Evolutionary conservation across 2,113 vertebrate species (phyloP), one percentile per base, ranked within the genome.

Genomic region (Dasyornis broadbenti): DNA sequence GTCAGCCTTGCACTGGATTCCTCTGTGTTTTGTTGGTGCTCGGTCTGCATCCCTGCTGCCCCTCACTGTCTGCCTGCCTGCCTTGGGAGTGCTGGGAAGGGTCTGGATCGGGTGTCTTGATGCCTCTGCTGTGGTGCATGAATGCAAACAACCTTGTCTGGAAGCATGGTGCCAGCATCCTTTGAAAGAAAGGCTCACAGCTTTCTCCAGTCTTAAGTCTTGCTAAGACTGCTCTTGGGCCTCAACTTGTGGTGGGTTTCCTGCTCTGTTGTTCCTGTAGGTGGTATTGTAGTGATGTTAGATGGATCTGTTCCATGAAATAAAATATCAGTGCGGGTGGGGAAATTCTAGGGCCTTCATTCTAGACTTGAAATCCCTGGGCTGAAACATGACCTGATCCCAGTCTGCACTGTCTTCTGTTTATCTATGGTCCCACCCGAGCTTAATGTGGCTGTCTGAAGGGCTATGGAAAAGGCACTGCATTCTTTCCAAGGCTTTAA

Each of bases 111-210:
- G 31, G 31, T 64, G 91, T 76, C 95, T 83, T 70, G 91, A 14
- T 80, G 95, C 61, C 80, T 69, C 93, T 59, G 84, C 88, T 13
- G 0, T 42, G 72, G 90, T 81, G 97, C 97, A 94, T 95, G 96
- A 86, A 89, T 2, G 17, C 75, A 44, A 81, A 28, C 47, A 47
- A 20, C 64, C 65, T 79, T 79, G 68, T 45, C 73, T 78, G 78
- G 68, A 89, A 96, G 98, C 97, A 96, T 97, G 97, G 49, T 95
- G 88, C 81, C 76, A n/a, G n/a, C 40, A 28, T 30, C 54, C 39
- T 53, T 39, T n/a, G n/a, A n/a, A n/a, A n/a, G 68, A 64, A 87
- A 88, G 82, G 78, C 81, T 63, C 76, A 14, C 49, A 50, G 57
- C 82, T 84, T 70, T 52, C 70, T 60, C 31, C 72, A 35, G 49